These are phyloP conservation scores for Phalacrocorax pelagicus DNA, from an alignment of 2,113 vertebrate species.

Conservation along the genomic window DNA sequence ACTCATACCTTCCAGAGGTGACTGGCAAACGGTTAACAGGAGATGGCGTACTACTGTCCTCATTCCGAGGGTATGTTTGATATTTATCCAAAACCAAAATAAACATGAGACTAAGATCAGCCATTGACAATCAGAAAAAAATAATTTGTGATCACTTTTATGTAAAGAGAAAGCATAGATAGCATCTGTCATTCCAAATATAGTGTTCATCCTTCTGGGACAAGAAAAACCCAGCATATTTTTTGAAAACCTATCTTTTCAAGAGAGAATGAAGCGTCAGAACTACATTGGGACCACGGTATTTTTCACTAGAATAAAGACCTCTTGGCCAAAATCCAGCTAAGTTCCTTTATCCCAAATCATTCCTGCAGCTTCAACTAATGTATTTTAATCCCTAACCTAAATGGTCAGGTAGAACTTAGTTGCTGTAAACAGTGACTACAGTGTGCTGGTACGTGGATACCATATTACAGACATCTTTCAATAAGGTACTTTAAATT, in stretches of 20 bases:
- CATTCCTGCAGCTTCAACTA: not conserved
- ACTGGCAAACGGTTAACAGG: not conserved
- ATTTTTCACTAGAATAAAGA: not conserved
- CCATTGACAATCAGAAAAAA: not conserved
- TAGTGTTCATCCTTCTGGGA: not conserved
- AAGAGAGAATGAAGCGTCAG: not conserved
- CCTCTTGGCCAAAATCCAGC: not conserved
- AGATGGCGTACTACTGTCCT: not conserved
- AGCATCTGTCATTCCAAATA: not conserved
- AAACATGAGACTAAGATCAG: not conserved
- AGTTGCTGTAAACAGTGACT: not conserved
- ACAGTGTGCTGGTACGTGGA: rapidly evolving
- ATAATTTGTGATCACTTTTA: not conserved
- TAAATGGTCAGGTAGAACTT: not conserved
- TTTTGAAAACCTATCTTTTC: not conserved
- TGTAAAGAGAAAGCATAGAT: not conserved
- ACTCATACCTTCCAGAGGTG: not conserved
- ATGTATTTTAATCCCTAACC: not conserved
- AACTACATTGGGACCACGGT: not conserved
- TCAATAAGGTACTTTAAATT: not conserved
- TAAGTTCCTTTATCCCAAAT: not conserved
- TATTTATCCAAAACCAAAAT: not conserved
- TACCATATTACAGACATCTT: not conserved
- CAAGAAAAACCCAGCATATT: not conserved
- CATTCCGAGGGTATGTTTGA: not conserved